phyloP scores from a whole-genome alignment of 2,797 vertebrate species.

The Apogon hyalosoma region DNA sequence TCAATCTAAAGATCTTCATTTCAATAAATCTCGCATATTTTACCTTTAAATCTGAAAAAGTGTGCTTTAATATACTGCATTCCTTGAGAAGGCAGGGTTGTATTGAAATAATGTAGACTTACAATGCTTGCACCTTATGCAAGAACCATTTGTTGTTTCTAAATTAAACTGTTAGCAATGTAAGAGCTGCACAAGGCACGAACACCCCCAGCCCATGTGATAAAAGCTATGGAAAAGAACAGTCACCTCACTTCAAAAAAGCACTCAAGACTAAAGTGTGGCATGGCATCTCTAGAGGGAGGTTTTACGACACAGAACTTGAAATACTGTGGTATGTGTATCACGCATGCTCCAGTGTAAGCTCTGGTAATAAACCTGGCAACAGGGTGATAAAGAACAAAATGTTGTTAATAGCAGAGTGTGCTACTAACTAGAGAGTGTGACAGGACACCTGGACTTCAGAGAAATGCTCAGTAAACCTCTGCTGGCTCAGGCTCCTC shows the following conservation, averaged over 20 bases:
- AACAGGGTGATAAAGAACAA: conserved; percentile 62
- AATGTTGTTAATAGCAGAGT: conserved; percentile 65
- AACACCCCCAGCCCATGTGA: conserved; percentile 11
- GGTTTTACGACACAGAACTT: conserved; percentile 37
- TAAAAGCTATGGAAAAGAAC: conserved; percentile 53
- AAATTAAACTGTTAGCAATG: conserved; percentile 13
- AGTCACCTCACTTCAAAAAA: conserved; percentile 21
- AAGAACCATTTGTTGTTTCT: conserved; percentile 12
- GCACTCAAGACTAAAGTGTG: conserved; percentile 34
- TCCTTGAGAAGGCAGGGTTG: too few species aligned
- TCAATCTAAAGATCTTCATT: too few species aligned
- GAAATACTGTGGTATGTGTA: conserved; percentile 25
- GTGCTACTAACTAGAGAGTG: conserved; percentile 53
- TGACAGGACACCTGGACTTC: conserved; percentile 49
- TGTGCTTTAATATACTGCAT: too few species aligned
- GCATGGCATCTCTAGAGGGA: conserved; percentile 45
- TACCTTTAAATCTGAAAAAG: too few species aligned
- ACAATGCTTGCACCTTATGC: neutral
- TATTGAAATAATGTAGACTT: neutral
- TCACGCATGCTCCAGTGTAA: conserved; percentile 23
- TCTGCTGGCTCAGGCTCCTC: conserved; percentile 14
- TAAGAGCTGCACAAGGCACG: conserved; percentile 2
- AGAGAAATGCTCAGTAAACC: conserved; percentile 18
- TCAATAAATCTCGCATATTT: too few species aligned
- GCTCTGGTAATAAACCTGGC: conserved; percentile 56